phyloP scores from a whole-genome alignment of 2,113 vertebrate species.

The Erythrocercus mccallii region DNA sequence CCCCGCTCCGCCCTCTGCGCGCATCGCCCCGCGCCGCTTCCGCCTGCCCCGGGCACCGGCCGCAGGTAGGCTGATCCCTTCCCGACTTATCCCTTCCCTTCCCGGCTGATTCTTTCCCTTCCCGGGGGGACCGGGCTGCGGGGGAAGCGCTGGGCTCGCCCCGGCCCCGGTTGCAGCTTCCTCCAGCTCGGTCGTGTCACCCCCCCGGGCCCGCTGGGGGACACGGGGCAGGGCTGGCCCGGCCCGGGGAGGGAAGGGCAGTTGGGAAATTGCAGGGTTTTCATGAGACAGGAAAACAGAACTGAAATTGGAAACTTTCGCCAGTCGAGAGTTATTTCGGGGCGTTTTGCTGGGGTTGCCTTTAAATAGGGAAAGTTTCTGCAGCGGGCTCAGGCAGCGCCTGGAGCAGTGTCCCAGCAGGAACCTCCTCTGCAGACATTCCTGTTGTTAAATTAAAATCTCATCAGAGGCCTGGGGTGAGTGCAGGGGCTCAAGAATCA shows the following conservation, averaged over 20 bases:
- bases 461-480: neutral
- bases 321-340: fast-evolving
- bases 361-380: neutral
- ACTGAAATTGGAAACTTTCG: neutral
- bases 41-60: neutral
- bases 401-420: fast-evolving
- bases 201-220: fast-evolving
- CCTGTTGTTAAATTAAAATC: neutral
- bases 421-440: neutral
- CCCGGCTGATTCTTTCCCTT: neutral
- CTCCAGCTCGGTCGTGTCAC: neutral
- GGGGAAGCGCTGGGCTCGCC: neutral
- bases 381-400: neutral
- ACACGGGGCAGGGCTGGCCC: neutral
- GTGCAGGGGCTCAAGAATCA: neutral
- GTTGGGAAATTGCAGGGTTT: slow-evolving; percentile 12
- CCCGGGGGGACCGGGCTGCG: neutral
- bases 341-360: neutral
- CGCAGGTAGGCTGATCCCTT: neutral
- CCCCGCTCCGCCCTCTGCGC: neutral
- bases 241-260: too few relatives aligned
- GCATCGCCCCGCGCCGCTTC: neutral
- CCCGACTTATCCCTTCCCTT: neutral
- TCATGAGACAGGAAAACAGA: neutral
- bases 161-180: neutral